These are phyloP conservation scores for Calliopsis andreniformis DNA, from an alignment of 1,140 invertebrate species.

Conservation along the genomic window DNA sequence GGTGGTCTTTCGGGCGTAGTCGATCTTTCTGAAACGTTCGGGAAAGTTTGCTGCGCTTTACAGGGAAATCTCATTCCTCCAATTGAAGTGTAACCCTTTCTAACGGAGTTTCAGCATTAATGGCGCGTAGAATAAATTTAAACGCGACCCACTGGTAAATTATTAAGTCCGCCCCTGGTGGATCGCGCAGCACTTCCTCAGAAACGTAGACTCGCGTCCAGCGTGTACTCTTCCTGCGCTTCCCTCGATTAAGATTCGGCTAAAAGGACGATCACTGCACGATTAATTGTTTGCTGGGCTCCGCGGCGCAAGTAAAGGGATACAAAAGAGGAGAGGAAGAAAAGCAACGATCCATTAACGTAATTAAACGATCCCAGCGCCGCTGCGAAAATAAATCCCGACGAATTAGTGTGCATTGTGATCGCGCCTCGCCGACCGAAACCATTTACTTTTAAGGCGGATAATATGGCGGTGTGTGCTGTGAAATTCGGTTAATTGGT, in stretches of 20 bases:
- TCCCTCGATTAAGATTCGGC: slow-evolving; percentile 2
- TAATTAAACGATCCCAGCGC: slow-evolving; percentile 28
- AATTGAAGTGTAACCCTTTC: not conserved
- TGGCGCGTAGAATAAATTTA: not conserved
- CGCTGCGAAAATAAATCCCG: slow-evolving; percentile 15
- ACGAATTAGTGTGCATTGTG: not conserved
- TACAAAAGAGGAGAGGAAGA: not conserved
- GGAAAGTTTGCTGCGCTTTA: not conserved
- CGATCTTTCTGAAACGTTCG: not conserved
- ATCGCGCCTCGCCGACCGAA: not conserved
- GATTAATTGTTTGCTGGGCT: slow-evolving; percentile 4
- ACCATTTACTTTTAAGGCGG: not conserved
- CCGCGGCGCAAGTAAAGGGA: not conserved
- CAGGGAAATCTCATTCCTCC: not conserved
- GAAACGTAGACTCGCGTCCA: too few relatives aligned
- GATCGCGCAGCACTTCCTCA: too few relatives aligned
- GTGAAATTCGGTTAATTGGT: not conserved
- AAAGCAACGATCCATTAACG: slow-evolving; percentile 35
- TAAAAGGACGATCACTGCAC: not conserved
- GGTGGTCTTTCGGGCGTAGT: not conserved
- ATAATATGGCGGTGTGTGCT: not conserved
- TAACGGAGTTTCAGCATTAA: not conserved
- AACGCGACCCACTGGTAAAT: not conserved
- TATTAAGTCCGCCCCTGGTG: too few relatives aligned
- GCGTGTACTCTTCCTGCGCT: too few relatives aligned